phyloP scores from a whole-genome alignment of 1,140 invertebrate genomes.

The Bombus superbus region DNA sequence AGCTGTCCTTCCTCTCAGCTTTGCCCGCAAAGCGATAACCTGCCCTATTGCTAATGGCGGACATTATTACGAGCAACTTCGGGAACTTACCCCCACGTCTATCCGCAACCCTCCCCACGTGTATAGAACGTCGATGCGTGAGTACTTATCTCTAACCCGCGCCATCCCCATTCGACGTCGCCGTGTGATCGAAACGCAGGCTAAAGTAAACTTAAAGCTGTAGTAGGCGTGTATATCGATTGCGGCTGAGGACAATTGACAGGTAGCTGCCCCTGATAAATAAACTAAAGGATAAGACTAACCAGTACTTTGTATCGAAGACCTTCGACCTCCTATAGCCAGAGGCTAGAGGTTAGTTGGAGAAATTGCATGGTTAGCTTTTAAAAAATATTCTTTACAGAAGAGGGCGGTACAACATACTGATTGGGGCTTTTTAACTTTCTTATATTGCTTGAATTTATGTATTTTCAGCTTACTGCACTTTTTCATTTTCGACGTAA shows the following conservation, averaged over 20 bases:
- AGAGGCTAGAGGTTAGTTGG: background rate
- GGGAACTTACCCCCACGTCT: constrained; percentile 62
- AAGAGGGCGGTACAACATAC: background rate
- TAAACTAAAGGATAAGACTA: constrained; percentile 65
- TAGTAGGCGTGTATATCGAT: constrained; percentile 67
- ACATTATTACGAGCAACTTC: constrained; percentile 76
- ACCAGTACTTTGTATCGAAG: constrained; percentile 50
- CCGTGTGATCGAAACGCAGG: constrained; percentile 27
- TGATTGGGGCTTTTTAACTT: background rate
- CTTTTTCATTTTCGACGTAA: background rate
- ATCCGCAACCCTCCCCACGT: constrained; percentile 30
- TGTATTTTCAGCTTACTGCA: background rate
- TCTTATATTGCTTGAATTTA: background rate
- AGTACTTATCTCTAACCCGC: constrained; percentile 57
- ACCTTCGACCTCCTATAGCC: constrained; percentile 52
- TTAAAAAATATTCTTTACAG: background rate
- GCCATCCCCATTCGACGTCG: background rate
- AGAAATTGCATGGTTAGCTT: background rate
- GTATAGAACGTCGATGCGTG: constrained; percentile 65
- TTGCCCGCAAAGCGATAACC: constrained; percentile 69
- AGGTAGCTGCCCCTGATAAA: constrained; percentile 67
- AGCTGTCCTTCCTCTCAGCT: constrained; percentile 70
- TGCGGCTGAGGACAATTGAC: constrained; percentile 69
- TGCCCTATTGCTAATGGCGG: constrained; percentile 71
- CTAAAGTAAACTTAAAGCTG: constrained; percentile 45